Evolutionary conservation across 2,113 vertebrate genomes (phyloP).

Genomic region (Chionis minor): DNA sequence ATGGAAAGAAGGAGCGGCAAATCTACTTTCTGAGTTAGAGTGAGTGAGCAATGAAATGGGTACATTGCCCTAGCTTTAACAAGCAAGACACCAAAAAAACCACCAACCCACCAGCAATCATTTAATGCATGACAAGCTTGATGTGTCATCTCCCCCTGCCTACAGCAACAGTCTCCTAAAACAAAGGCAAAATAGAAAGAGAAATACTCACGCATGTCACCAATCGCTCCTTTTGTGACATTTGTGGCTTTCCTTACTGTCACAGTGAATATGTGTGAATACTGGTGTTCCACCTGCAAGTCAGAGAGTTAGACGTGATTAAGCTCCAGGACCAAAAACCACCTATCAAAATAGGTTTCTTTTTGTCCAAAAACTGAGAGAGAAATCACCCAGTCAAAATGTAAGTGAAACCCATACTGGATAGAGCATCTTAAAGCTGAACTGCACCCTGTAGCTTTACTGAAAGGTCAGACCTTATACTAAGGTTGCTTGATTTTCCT

Average conservation of each 20-base stretch:
- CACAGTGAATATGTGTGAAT: constrained; percentile 90
- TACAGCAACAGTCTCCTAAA: neutral
- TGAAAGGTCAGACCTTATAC: constrained; percentile 28
- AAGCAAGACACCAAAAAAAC: neutral
- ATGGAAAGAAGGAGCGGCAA: neutral
- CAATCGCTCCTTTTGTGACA: constrained; percentile 94
- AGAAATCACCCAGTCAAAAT: constrained; percentile 11
- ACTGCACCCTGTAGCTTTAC: constrained; percentile 38
- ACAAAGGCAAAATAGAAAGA: neutral
- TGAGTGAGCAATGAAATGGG: neutral
- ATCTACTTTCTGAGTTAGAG: neutral
- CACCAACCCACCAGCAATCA: neutral
- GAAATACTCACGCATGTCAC: constrained; percentile 90
- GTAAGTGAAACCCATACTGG: constrained; percentile 64
- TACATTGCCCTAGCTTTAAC: neutral
- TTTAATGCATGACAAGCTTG: neutral
- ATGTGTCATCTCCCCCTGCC: neutral
- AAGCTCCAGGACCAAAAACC: neutral
- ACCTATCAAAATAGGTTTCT: neutral
- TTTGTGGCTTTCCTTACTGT: constrained; percentile 86
- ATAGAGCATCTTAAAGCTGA: constrained; percentile 63
- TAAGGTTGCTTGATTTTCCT: constrained; percentile 25
- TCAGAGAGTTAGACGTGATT: constrained; percentile 33
- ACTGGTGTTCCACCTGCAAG: constrained; percentile 93
- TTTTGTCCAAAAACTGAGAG: neutral